Evolutionary conservation across 1,140 invertebrate genomes (phyloP), one percentile per base, ranked within the genome.

Genomic region (Saccostrea glomerata): DNA sequence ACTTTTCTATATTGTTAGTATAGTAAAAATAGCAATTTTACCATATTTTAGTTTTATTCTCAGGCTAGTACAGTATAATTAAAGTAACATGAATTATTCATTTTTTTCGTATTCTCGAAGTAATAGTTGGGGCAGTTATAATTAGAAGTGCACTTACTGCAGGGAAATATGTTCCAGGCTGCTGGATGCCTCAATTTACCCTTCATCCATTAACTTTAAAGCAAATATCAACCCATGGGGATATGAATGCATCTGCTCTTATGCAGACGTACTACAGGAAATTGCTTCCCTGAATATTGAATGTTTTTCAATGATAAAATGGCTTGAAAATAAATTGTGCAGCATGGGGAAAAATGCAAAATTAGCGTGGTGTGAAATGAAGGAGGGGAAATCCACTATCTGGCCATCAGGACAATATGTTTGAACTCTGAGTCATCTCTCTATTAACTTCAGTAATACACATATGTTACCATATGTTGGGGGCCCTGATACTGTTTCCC

Each of bases 391-490:
- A 36, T 77, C 70, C 30, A 30, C 11, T 36, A 30, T 13, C 25
- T 23, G 70, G 25, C 70, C 70, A 77, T 15, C 23, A 77, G 11
- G 25, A 77, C 70, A n/a, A n/a, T n/a, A 30, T 77, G 12, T 77
- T 30, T 77, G 23, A 12, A 3, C 25, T 25, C 70, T 77, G 25
- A 77, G 70, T 77, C 70, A 77, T 23, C n/a, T n/a, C 40, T 47
- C 25, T 25, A 25, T 77, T 13, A 77, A 77, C 7, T 77, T n/a
- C 23, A 30, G 70, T 77, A 30, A 77, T 77, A 25, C 70, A 77
- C 70, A 77, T 77, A 77, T 77, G 70, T 77, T 77, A 36, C 70
- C 60, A 77, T 77, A 23, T 77, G 70, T 36, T 77, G 70, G 9
- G 70, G 6, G 7, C 9, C 70, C 70, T 3, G 25, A 77, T 77